These are phyloP conservation scores for Camelus bactrianus DNA, from an alignment of 2,113 vertebrate species.

Conservation along the genomic window DNA sequence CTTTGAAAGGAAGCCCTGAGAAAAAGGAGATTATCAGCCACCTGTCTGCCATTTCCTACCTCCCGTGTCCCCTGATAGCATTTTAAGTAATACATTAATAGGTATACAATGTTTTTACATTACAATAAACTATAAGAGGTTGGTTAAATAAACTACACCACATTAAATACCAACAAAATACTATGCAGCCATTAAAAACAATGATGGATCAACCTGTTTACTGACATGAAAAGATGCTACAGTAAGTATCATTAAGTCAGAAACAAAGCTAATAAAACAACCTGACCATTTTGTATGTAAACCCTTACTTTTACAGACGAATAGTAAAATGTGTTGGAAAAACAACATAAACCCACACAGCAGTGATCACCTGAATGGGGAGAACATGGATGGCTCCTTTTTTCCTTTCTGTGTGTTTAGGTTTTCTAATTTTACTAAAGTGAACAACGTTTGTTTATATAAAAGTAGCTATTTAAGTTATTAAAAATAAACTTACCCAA, in stretches of 20 bases:
- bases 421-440: neutral
- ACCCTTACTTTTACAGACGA: neutral
- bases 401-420: neutral
- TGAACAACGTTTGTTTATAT: neutral
- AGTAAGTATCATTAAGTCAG: neutral
- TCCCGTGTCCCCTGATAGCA: neutral
- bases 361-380: neutral
- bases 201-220: neutral
- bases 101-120: neutral
- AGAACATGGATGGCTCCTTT: neutral
- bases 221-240: neutral
- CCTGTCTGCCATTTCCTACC: neutral
- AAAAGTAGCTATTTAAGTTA: neutral
- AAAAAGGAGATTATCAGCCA: neutral
- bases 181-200: neutral
- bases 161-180: neutral
- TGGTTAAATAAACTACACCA: neutral
- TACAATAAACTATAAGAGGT: neutral
- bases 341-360: neutral
- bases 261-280: neutral
- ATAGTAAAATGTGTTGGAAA: neutral
- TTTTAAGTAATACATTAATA: neutral
- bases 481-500: constrained; percentile 89
- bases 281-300: fast-evolving
- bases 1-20: neutral